These are phyloP conservation scores for Onychorhynchus coronatus DNA, from an alignment of 2,113 vertebrate genomes.

Conservation along the genomic window DNA sequence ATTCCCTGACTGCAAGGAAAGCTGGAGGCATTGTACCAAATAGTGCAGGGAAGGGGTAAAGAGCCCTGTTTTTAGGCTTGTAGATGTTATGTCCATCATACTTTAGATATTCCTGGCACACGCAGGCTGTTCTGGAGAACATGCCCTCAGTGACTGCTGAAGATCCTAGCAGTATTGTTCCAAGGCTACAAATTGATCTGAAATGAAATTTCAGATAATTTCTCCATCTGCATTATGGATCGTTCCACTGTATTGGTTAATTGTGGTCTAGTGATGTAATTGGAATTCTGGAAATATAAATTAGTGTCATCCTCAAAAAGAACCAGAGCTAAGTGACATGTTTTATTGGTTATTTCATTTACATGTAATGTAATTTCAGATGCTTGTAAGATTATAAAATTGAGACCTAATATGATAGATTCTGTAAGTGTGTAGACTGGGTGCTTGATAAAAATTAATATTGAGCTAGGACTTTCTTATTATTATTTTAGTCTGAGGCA, in stretches of 20 bases:
- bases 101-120: background rate
- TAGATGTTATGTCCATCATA: background rate
- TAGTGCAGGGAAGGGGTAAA: background rate
- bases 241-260: background rate
- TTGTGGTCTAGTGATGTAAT: background rate
- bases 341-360: slow-evolving; percentile 30
- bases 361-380: slow-evolving; percentile 17
- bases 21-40: background rate
- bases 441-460: background rate
- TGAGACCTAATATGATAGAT: background rate
- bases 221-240: background rate
- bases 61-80: background rate
- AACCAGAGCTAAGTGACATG: background rate
- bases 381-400: background rate
- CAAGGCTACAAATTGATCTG: background rate
- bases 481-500: background rate
- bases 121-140: background rate
- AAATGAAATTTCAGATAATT: background rate
- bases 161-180: background rate
- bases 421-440: background rate
- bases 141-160: background rate
- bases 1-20: background rate
- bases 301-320: slow-evolving; percentile 10
- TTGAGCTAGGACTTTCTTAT: background rate
- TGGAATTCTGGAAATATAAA: slow-evolving; percentile 23